These are phyloP conservation scores for Entomobrya proxima DNA, from an alignment of 2,888 invertebrate species.

Conservation along the genomic window DNA sequence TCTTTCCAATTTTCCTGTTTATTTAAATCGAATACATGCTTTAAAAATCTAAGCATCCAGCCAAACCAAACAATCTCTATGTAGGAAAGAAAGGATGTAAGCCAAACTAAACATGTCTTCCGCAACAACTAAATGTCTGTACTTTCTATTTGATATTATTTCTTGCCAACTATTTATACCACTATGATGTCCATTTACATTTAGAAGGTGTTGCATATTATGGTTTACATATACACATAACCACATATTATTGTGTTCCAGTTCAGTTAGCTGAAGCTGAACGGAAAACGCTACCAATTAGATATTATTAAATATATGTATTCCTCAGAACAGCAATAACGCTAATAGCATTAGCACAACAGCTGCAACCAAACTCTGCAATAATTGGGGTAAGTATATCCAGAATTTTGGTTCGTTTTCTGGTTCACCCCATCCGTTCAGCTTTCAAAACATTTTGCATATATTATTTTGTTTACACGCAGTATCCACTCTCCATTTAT, in stretches of 20 bases:
- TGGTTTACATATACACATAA: background rate
- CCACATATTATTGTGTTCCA: slow-evolving; percentile 3
- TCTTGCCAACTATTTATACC: no score
- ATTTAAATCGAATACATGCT: no score
- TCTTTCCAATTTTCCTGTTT: no score
- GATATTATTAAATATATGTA: background rate
- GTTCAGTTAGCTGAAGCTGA: slow-evolving; percentile 21
- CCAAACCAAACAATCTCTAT: no score
- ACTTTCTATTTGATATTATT: no score
- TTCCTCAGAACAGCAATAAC: background rate
- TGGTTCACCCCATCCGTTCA: slow-evolving; percentile 43
- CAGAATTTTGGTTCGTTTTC: slow-evolving; percentile 9
- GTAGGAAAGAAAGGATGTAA: no score
- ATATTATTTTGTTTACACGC: background rate
- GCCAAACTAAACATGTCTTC: no score
- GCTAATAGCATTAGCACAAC: background rate
- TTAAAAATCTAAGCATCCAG: no score
- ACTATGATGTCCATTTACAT: no score
- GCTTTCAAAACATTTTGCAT: slow-evolving; percentile 5
- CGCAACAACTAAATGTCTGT: no score
- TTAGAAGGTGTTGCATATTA: background rate
- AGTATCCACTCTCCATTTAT: background rate
- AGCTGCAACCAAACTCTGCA: no score
- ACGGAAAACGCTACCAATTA: background rate
- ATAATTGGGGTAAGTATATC: no score